These are phyloP conservation scores for Phylloscopus whistleri DNA, from an alignment of 2,113 vertebrate species.

Conservation along the genomic window DNA sequence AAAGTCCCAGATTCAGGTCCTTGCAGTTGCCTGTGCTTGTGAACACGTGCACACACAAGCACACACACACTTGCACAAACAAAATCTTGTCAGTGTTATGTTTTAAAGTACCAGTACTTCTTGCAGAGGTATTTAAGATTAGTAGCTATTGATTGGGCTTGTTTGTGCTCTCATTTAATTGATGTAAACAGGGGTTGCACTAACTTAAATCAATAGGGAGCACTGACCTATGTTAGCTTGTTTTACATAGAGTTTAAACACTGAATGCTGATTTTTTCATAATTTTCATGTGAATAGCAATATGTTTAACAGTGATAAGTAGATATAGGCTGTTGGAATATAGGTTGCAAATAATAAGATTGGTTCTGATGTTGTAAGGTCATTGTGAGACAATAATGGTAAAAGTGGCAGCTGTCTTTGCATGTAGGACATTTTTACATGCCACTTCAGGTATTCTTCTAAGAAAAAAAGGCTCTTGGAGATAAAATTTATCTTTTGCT, in stretches of 20 bases:
- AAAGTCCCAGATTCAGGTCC: neutral
- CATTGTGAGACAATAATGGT: neutral
- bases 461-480: neutral
- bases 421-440: neutral
- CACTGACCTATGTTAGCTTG: neutral
- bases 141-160: constrained; percentile 20
- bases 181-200: neutral
- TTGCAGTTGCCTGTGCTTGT: neutral
- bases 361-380: neutral
- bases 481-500: neutral
- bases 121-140: constrained; percentile 47
- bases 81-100: neutral
- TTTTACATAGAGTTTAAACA: neutral
- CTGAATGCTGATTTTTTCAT: neutral
- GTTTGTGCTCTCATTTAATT: constrained; percentile 34
- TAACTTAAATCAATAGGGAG: constrained; percentile 42
- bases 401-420: neutral
- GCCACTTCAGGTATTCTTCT: neutral
- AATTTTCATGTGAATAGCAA: neutral
- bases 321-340: neutral
- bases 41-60: rapidly evolving
- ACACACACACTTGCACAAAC: neutral
- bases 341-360: neutral
- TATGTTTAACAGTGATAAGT: neutral
- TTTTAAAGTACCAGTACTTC: neutral